These are phyloP conservation scores for Pristis pectinata DNA, from an alignment of 2,797 vertebrate genomes.

Conservation along the genomic window DNA sequence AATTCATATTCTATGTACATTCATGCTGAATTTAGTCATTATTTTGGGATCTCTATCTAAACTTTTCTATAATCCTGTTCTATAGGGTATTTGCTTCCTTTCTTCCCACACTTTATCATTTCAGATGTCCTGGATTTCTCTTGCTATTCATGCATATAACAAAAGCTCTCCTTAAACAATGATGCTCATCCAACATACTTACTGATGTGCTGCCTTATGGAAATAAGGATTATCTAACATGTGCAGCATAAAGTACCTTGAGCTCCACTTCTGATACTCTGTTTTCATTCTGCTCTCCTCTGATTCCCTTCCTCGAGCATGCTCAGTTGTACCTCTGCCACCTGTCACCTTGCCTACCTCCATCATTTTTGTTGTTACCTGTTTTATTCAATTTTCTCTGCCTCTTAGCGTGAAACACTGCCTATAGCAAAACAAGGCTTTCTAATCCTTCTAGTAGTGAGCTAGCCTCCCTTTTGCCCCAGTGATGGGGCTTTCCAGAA, in stretches of 20 bases:
- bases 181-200: background rate
- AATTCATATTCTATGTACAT: background rate
- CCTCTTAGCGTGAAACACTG: background rate
- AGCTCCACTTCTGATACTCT: background rate
- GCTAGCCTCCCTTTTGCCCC: background rate
- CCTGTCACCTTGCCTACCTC: background rate
- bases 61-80: background rate
- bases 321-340: background rate
- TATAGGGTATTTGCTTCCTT: no score
- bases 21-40: background rate
- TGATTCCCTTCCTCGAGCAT: background rate
- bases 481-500: background rate
- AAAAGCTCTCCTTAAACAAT: background rate
- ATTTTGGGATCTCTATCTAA: background rate
- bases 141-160: background rate
- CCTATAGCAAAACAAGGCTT: background rate
- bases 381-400: background rate
- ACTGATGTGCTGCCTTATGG: background rate
- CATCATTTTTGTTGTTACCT: background rate
- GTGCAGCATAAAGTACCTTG: background rate
- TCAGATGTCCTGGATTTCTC: background rate
- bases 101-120: background rate
- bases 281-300: background rate
- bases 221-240: background rate
- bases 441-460: background rate